Evolutionary conservation across 2,888 invertebrate species (phyloP).

Genomic region (Cryptocephalus moraei): DNA sequence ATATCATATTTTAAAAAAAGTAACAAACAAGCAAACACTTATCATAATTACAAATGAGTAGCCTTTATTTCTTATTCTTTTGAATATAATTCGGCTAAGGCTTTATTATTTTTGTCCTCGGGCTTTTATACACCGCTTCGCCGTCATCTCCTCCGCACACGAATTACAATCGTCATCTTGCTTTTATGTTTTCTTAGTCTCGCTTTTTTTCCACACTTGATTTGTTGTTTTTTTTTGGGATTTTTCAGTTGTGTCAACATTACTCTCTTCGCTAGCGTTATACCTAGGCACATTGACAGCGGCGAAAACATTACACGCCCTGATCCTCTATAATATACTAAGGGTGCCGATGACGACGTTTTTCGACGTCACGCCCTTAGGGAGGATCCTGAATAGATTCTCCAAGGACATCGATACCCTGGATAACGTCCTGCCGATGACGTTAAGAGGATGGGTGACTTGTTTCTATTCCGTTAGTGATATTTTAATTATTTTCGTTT

Average conservation of each 20-base stretch:
- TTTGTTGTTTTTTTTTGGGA: slow-evolving; percentile 6
- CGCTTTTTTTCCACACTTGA: slow-evolving; percentile 2
- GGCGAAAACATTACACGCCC: slow-evolving; percentile 52
- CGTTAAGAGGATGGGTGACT: slow-evolving; percentile 58
- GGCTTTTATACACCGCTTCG: too few species aligned
- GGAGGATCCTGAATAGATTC: slow-evolving; percentile 70
- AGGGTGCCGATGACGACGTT: slow-evolving; percentile 59
- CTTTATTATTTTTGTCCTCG: too few species aligned
- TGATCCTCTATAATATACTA: slow-evolving; percentile 54
- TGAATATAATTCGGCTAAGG: too few species aligned
- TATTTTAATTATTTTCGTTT: neutral
- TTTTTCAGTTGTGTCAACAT: slow-evolving; percentile 50
- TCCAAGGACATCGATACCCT: slow-evolving; percentile 64
- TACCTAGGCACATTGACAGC: slow-evolving; percentile 56
- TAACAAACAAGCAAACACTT: too few species aligned
- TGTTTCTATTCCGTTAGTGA: slow-evolving; percentile 54
- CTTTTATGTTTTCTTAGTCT: slow-evolving; percentile 1
- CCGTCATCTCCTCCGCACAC: too few species aligned
- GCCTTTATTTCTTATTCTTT: too few species aligned
- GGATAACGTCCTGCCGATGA: slow-evolving; percentile 63
- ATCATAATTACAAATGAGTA: too few species aligned
- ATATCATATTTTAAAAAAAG: too few species aligned
- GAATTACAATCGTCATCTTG: too few species aligned
- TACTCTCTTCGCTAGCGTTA: slow-evolving; percentile 56
- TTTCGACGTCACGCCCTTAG: slow-evolving; percentile 73